Percentiles rank a stretch among this genome's conserved stretches.
Evolutionary conservation across 2,888 invertebrate genomes (phyloP).

Genomic region (Agriopis marginaria): DNA sequence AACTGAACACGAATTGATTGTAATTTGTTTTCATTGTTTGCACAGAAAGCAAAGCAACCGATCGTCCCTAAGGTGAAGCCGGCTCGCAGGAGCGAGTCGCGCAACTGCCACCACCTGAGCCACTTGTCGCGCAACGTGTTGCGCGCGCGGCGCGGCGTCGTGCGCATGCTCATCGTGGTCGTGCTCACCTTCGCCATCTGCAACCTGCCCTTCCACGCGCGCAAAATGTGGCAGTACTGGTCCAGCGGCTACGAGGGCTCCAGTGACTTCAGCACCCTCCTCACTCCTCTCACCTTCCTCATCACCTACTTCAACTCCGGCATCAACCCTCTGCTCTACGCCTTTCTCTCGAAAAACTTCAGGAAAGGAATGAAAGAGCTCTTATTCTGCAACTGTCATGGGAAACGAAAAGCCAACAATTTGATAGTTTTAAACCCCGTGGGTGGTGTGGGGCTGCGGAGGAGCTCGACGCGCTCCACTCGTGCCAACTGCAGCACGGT

Average conservation of each 20-base stretch:
- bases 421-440: slow-evolving; percentile 78
- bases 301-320: slow-evolving; percentile 96
- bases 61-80: slow-evolving; percentile 67
- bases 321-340: slow-evolving; percentile 96
- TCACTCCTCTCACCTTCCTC: slow-evolving; percentile 95
- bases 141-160: slow-evolving; percentile 93
- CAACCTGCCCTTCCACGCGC: slow-evolving; percentile 95
- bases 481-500: slow-evolving; percentile 85
- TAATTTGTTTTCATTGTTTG: slow-evolving; percentile 5
- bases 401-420: slow-evolving; percentile 76
- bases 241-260: slow-evolving; percentile 89
- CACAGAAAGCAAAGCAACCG: slow-evolving; percentile 53
- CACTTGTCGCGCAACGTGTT: slow-evolving; percentile 92
- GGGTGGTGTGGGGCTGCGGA: slow-evolving; percentile 71
- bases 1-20: too few relatives aligned
- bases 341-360: slow-evolving; percentile 93
- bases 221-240: slow-evolving; percentile 96
- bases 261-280: slow-evolving; percentile 90
- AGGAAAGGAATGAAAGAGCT: slow-evolving; percentile 94
- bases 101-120: slow-evolving; percentile 88
- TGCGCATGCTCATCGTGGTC: slow-evolving; percentile 95
- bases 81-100: slow-evolving; percentile 71
- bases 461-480: slow-evolving; percentile 83
- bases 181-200: slow-evolving; percentile 95
- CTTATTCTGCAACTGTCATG: slow-evolving; percentile 86